These are phyloP conservation scores for Norana najaformis DNA, from an alignment of 2,888 invertebrate species.

Conservation along the genomic window DNA sequence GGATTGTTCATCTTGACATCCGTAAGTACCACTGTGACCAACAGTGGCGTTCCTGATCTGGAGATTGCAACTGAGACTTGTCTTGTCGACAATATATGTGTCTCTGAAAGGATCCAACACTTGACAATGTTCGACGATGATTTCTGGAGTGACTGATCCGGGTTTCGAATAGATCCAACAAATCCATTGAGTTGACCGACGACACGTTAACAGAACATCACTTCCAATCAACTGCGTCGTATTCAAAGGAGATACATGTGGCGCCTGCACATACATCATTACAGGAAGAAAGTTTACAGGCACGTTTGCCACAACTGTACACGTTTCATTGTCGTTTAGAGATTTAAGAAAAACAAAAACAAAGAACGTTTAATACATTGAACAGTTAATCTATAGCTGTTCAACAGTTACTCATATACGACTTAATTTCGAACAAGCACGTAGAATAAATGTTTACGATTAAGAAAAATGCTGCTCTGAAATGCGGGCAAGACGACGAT, in stretches of 20 bases:
- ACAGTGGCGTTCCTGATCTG: background rate
- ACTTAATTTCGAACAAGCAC: too few relatives aligned
- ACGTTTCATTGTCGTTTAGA: too few relatives aligned
- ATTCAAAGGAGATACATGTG: background rate
- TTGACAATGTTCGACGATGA: background rate
- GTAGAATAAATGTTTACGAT: too few relatives aligned
- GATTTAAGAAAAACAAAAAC: too few relatives aligned
- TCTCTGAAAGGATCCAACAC: background rate
- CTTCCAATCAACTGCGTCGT: background rate
- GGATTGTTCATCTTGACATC: background rate
- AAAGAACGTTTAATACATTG: too few relatives aligned
- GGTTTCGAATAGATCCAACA: constrained; percentile 3
- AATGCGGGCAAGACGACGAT: too few relatives aligned
- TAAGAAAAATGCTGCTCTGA: too few relatives aligned
- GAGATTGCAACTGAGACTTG: background rate
- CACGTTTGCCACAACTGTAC: background rate
- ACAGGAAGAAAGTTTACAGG: background rate
- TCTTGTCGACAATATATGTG: background rate
- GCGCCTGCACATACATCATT: background rate
- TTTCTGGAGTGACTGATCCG: background rate
- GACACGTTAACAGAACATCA: background rate
- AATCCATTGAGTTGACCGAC: background rate
- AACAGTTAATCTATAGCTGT: too few relatives aligned
- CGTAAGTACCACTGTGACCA: background rate
- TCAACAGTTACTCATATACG: too few relatives aligned